Conservation (phyloP, 2,113 vertebrate genomes). For the Neomonachus schauinslandi region DNA sequence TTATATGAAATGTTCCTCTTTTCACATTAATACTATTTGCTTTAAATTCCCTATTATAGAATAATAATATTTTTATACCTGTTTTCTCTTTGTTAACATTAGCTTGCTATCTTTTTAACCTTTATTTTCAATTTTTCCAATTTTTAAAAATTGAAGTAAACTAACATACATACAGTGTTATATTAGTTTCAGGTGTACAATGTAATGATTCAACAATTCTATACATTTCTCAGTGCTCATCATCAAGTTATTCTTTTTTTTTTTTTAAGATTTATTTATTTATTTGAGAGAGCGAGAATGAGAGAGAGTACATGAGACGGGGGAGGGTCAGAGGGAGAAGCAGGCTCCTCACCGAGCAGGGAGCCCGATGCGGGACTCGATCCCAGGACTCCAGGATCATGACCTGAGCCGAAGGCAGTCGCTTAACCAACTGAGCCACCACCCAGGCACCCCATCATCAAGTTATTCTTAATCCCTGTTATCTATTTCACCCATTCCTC, state of each 20-base stretch:
- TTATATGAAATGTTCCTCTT: neutral
- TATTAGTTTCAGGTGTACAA: neutral
- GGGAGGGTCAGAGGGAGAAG: no score
- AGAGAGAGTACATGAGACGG: no score
- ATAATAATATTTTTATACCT: neutral
- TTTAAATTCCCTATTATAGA: neutral
- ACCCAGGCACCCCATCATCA: no score
- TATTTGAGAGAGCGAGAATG: no score
- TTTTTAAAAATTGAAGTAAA: neutral
- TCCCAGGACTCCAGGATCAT: no score
- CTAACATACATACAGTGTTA: neutral
- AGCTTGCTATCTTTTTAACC: neutral
- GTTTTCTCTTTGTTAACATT: constrained; percentile 18
- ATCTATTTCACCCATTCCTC: neutral
- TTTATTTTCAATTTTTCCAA: constrained; percentile 3
- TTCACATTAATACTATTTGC: constrained; percentile 7
- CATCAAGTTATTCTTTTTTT: neutral
- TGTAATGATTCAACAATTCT: neutral
- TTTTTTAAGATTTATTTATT: no score
- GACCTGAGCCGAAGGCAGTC: no score
- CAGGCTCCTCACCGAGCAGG: no score
- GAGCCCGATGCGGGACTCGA: no score
- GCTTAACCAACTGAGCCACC: no score
- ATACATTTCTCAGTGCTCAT: neutral
- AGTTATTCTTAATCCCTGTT: neutral